Evolutionary conservation across 2,113 vertebrate species (phyloP).

Genomic region (Anas platyrhynchos): DNA sequence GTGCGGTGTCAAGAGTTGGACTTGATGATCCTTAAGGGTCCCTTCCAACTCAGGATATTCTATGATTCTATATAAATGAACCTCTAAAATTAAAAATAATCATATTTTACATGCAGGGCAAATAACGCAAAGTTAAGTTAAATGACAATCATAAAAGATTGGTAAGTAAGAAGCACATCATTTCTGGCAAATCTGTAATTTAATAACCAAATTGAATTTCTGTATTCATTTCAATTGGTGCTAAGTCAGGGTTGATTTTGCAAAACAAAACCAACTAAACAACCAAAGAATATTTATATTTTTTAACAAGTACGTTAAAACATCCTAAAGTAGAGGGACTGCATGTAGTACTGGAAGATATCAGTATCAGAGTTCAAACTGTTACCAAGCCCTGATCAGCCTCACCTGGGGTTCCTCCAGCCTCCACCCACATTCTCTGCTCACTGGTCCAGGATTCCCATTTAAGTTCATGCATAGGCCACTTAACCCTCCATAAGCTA

Average conservation of each 20-base stretch:
- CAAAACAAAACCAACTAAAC: background rate
- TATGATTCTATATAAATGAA: background rate
- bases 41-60: too few relatives aligned
- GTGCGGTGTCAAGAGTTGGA: too few relatives aligned
- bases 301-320: background rate
- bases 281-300: background rate
- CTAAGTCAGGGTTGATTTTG: background rate
- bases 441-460: background rate
- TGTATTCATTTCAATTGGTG: background rate
- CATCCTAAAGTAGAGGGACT: background rate
- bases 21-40: too few relatives aligned
- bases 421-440: background rate
- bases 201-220: background rate
- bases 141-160: background rate
- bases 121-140: background rate
- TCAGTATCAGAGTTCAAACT: background rate
- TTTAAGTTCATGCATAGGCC: background rate
- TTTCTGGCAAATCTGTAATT: background rate
- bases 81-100: background rate
- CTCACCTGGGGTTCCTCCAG: background rate
- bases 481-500: rapidly evolving
- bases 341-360: background rate
- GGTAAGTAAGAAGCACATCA: background rate
- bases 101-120: background rate
- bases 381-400: background rate